Evolutionary conservation across 2,888 invertebrate species (phyloP), one percentile per base, ranked within the genome.

Genomic region (Halictus ligatus): DNA sequence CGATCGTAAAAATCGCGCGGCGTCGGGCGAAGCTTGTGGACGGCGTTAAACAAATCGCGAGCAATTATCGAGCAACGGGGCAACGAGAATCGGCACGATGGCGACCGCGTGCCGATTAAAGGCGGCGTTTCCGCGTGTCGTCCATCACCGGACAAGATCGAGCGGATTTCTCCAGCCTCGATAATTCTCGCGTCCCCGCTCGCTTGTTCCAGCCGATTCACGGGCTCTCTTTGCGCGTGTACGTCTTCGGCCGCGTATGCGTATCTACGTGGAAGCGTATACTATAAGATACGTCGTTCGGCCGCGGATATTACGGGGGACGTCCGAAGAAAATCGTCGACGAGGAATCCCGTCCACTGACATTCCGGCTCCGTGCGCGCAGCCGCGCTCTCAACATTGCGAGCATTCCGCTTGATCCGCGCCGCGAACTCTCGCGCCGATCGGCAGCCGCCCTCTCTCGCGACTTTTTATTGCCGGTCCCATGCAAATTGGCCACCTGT

Each of bases 281-380:
- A 54, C 54, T 3, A 21, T 54, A 54, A 21, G 54, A 21, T 54
- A 54, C 21, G 54, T 54, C 8, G 50, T 54, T 54, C 54, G 35
- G 12, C 29, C 67, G 48, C n/a, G 43, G 75, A 77, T 83, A 83
- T 79, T 78, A 75, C 64, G 21, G 72, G 69, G 77, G 58, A 82
- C 78, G 73, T 71, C 82, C 78, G 82, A 71, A 80, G 89, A 79
- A 90, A 90, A 91, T 91, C 82, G 86, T 89, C 84, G 80, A 82
- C 75, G 79, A 48, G 87, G 91, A 91, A 91, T 91, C 88, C 83
- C 89, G 86, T 91, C 86, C 83, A 87, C 87, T 91, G 89, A 84
- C 89, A 92, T 92, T 92, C 91, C 91, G 86, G 78, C 54, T 80
- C 88, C 81, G 89, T 92, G 91, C 91, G 89, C 91, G 91, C 89